Evolutionary conservation across 2,888 invertebrate species (phyloP).

Genomic region (Anticlea derivata): DNA sequence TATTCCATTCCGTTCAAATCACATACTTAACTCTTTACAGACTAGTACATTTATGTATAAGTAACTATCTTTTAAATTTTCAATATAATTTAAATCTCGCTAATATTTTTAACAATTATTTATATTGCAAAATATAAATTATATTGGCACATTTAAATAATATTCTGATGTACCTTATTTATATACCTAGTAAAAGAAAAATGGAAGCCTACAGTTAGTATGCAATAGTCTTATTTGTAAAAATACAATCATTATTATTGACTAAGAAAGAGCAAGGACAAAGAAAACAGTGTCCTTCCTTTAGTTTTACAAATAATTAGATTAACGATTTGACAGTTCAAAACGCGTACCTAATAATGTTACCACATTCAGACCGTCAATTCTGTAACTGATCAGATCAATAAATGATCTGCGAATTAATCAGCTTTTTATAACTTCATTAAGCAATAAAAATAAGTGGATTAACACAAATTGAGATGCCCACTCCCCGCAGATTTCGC

Average conservation of each 20-base stretch:
- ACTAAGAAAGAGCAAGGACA: constrained; percentile 5
- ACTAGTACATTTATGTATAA: constrained; percentile 29
- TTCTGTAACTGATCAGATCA: too few species aligned
- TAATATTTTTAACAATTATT: constrained; percentile 29
- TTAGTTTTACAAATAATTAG: too few species aligned
- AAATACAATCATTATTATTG: constrained; percentile 7
- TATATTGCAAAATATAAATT: constrained; percentile 27
- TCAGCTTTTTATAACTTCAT: too few species aligned
- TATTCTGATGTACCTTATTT: constrained; percentile 7
- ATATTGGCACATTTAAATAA: constrained; percentile 33
- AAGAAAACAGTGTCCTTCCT: neutral
- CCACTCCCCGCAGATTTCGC: too few species aligned
- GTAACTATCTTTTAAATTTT: constrained; percentile 15
- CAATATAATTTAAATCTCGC: constrained; percentile 30
- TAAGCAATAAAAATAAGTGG: too few species aligned
- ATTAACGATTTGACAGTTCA: too few species aligned
- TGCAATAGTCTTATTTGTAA: neutral
- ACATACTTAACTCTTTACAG: constrained; percentile 1
- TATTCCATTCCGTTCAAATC: constrained; percentile 16
- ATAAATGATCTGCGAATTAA: too few species aligned
- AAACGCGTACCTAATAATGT: too few species aligned
- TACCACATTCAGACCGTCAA: too few species aligned
- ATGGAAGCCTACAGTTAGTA: constrained; percentile 13
- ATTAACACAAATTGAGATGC: too few species aligned
- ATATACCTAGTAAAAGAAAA: constrained; percentile 2